These are phyloP conservation scores for Patella pellucida DNA, from an alignment of 2,888 invertebrate genomes.

Conservation along the genomic window DNA sequence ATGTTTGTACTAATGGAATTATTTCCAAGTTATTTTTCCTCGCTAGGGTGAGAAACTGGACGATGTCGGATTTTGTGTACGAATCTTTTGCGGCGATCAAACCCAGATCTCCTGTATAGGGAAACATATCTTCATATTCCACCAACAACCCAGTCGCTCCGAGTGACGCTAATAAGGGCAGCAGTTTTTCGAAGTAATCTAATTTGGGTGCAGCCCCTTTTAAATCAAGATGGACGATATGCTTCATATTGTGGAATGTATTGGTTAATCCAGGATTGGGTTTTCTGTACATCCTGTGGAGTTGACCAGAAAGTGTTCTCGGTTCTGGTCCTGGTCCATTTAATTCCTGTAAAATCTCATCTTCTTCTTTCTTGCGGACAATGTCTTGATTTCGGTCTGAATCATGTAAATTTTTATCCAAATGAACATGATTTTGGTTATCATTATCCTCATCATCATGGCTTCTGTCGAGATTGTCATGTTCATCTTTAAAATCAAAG, in stretches of 20 bases:
- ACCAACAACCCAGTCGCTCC: conserved; percentile 83
- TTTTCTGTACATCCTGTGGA: conserved; percentile 12
- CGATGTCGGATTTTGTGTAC: conserved; percentile 46
- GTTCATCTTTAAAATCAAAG: no score
- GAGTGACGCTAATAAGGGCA: conserved; percentile 59
- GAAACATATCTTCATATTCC: conserved; percentile 91
- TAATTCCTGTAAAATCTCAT: no score
- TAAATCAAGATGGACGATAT: conserved; percentile 85
- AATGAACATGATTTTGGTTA: no score
- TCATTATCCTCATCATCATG: no score
- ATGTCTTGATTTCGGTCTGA: no score
- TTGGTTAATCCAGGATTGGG: conserved; percentile 22
- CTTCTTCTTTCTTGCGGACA: no score
- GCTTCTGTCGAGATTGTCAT: no score
- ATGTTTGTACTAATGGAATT: conserved; percentile 86
- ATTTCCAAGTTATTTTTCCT: conserved; percentile 76
- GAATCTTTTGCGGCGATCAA: conserved; percentile 75
- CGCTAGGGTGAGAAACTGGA: conserved; percentile 78
- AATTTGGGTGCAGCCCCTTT: conserved; percentile 86
- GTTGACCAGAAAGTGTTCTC: no score
- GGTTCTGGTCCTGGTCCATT: no score
- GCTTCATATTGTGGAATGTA: conserved; percentile 30
- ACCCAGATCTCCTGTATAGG: conserved; percentile 76
- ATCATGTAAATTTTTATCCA: no score
- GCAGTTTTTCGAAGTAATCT: conserved; percentile 68